Conservation (phyloP, 2,113 vertebrate species). For the Chloebia gouldiae region DNA sequence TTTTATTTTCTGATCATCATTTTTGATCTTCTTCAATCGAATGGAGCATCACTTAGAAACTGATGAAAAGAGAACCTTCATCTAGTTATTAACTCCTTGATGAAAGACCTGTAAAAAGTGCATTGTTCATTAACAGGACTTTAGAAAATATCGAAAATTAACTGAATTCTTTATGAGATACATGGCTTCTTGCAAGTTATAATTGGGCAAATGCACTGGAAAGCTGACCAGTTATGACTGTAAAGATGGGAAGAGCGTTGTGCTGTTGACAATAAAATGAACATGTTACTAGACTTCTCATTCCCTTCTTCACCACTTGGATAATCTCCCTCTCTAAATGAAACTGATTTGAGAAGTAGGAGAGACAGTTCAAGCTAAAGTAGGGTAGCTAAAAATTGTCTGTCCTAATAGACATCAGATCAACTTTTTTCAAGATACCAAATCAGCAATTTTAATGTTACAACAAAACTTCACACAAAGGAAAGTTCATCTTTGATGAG, state of each 20-base stretch:
- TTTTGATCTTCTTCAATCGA: constrained; percentile 64
- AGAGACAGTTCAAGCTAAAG: neutral
- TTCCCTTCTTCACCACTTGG: neutral
- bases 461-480: neutral
- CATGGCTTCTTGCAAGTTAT: constrained; percentile 1
- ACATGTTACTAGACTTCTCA: neutral
- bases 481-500: neutral
- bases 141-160: constrained; percentile 42
- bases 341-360: neutral
- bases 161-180: constrained; percentile 24
- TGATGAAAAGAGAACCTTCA: constrained; percentile 48
- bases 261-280: neutral
- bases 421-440: neutral
- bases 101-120: constrained; percentile 34
- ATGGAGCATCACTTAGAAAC: constrained; percentile 2
- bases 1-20: constrained; percentile 45
- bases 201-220: neutral
- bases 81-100: constrained; percentile 60
- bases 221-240: neutral
- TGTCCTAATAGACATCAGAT: neutral
- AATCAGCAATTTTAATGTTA: neutral
- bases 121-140: constrained; percentile 39
- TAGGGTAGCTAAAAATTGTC: neutral
- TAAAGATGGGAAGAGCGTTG: neutral
- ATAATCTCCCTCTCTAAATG: neutral